Evolutionary conservation across 2,888 invertebrate species (phyloP).

Genomic region (Drosophila histrio): DNA sequence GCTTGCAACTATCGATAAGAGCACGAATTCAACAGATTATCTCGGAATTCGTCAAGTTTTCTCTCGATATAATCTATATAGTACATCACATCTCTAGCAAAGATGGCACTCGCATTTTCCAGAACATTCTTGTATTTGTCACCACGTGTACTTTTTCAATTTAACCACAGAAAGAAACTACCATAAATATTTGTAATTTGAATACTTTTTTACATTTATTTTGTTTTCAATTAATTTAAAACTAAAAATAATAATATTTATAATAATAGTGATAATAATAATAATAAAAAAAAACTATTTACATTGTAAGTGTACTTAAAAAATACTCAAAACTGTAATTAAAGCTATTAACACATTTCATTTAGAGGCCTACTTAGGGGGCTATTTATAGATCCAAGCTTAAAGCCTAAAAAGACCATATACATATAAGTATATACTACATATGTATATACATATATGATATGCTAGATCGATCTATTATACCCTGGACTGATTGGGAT

Average conservation of each 20-base stretch:
- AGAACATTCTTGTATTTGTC: no score
- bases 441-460: background rate
- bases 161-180: background rate
- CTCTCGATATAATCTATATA: no score
- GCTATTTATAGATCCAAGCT: slow-evolving; percentile 44
- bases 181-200: background rate
- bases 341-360: slow-evolving; percentile 79
- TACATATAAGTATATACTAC: background rate
- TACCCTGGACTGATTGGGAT: slow-evolving; percentile 79
- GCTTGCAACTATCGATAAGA: no score
- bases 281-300: slow-evolving; percentile 32
- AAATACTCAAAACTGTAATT: slow-evolving; percentile 38
- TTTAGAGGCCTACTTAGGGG: slow-evolving; percentile 29
- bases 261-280: slow-evolving; percentile 7
- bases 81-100: no score
- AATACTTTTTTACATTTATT: slow-evolving; percentile 15
- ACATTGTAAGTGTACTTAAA: slow-evolving; percentile 24
- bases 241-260: slow-evolving; percentile 11
- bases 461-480: slow-evolving; percentile 71
- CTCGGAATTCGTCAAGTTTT: no score
- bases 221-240: slow-evolving; percentile 3
- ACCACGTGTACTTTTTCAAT: no score
- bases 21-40: no score
- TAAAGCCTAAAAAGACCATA: slow-evolving; percentile 25
- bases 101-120: no score